These are phyloP conservation scores for Scylla paramamosain DNA, from an alignment of 1,140 invertebrate species.

Conservation along the genomic window DNA sequence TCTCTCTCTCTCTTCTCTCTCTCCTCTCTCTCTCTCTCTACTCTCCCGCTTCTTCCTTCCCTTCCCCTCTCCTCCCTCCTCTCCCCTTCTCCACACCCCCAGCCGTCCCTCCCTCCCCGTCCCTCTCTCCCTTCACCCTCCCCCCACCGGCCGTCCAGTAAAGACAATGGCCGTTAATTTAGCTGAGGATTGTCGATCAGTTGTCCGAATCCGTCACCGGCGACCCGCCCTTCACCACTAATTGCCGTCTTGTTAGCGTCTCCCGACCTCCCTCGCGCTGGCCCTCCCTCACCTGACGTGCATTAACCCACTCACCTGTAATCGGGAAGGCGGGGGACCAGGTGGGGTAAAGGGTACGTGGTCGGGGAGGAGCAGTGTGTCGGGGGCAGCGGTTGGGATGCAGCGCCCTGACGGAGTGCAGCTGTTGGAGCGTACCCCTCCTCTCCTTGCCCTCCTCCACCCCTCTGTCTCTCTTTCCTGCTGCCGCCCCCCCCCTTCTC, in stretches of 20 bases:
- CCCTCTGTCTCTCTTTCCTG: constrained; percentile 21
- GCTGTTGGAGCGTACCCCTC: constrained; percentile 21
- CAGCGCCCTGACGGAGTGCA: constrained; percentile 39
- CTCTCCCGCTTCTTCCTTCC: not conserved
- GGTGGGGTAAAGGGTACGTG: not conserved
- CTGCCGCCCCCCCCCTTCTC: not conserved
- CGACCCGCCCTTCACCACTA: constrained; percentile 23
- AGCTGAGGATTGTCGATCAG: constrained; percentile 68
- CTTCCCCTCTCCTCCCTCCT: not conserved
- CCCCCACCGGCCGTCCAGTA: constrained; percentile 41
- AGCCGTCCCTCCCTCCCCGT: not conserved
- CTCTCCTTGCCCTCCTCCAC: not conserved
- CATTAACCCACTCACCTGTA: not conserved
- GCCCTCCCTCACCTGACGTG: not conserved
- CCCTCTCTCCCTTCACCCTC: not conserved
- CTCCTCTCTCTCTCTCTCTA: constrained; percentile 22
- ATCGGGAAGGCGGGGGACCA: not conserved
- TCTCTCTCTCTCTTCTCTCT: not conserved
- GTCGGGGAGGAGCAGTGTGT: not conserved
- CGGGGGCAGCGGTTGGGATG: constrained; percentile 36
- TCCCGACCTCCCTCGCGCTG: not conserved
- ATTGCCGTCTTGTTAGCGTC: constrained; percentile 22
- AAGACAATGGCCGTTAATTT: constrained; percentile 70
- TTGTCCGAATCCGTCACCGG: constrained; percentile 41
- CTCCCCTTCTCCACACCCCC: not conserved